phyloP scores from a whole-genome alignment of 2,797 vertebrate species.

The Limosa lapponica region DNA sequence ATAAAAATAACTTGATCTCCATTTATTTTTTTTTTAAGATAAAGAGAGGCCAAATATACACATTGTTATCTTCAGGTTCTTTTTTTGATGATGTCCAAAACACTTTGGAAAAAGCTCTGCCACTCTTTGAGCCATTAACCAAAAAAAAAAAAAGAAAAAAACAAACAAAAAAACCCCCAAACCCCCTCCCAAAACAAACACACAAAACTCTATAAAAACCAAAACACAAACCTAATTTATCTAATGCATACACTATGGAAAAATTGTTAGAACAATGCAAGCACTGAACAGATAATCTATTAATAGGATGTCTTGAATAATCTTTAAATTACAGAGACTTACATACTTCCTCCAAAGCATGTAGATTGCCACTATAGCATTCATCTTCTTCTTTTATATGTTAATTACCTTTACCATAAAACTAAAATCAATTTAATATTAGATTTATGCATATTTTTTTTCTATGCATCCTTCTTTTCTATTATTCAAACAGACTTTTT shows the following conservation, averaged over 20 bases:
- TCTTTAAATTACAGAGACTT: background rate
- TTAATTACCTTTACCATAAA: background rate
- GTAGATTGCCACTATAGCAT: background rate
- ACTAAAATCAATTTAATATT: background rate
- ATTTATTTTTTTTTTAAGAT: background rate
- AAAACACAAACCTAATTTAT: background rate
- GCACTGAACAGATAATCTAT: background rate
- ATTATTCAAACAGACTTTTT: background rate
- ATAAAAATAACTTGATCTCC: accelerated
- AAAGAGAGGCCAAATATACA: background rate
- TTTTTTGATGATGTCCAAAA: background rate
- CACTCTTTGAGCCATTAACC: background rate
- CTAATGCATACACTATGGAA: background rate
- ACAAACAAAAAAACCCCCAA: background rate
- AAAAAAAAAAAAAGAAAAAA: background rate
- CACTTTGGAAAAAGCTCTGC: background rate
- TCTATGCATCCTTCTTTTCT: background rate
- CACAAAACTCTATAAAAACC: accelerated
- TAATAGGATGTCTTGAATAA: background rate
- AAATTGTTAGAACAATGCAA: background rate
- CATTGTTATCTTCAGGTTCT: accelerated
- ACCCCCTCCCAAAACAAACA: background rate
- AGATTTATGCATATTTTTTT: background rate
- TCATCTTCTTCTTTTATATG: background rate
- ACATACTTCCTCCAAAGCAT: background rate